Evolutionary conservation across 2,113 vertebrate genomes (phyloP), one percentile per base, ranked within the genome.

Genomic region (Mola mola): DNA sequence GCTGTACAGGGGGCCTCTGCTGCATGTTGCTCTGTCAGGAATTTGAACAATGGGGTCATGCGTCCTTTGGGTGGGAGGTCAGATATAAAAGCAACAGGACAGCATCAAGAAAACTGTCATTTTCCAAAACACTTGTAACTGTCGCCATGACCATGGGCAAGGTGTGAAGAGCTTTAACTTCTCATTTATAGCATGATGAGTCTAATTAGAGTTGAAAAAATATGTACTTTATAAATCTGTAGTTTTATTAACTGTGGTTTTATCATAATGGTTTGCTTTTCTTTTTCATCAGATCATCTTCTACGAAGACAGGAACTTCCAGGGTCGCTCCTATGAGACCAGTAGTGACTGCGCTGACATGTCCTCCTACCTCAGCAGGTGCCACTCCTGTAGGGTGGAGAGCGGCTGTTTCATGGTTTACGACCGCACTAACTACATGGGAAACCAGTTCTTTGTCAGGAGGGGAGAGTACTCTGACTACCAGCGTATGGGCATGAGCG

Each of bases 401-500:
- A 91, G 81, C 3, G 90, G 91, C 71, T 91, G 90, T 85, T 92
- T 91, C 88, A 91, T 92, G 88, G 84, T 89, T 44, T 91, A 91
- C 8, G 90, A 91, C 71, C 83, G 86, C 2, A 26, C 75, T 6
- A 87, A 80, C 83, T 91, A 60, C 83, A 84, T 82, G 85, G 90
- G 90, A 6, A 88, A 88, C 38, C 90, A 91, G 88, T 87, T 53
- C 67, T 90, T 90, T 40, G 68, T 83, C 43, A 89, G 83, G 75
- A 89, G 88, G 61, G 89, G 90, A 0, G 91, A 92, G 72, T 90
- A 91, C 74, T 57, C 81, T 6, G 91, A 92, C 73, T 88, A 90
- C 61, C 89, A 92, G 77, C 86, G 89, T 9, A 85, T 91, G 86
- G 85, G 87, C 38, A 88, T 90, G 87, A 89, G 85, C 11, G 90